Conservation (phyloP, 2,797 vertebrate genomes). For the Aplochiton taeniatus region DNA sequence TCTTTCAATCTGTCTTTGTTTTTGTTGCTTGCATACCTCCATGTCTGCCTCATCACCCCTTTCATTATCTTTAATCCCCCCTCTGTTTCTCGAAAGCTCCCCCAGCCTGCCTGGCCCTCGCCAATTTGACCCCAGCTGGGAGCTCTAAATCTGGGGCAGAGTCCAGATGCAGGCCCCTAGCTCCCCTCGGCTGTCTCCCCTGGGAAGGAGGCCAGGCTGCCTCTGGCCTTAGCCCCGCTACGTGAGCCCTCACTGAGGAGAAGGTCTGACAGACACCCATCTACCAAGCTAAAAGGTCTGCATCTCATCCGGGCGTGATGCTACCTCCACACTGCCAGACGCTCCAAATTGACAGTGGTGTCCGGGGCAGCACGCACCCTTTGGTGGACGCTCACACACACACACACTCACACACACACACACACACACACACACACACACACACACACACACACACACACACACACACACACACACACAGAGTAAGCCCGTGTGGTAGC, state of each 20-base stretch:
- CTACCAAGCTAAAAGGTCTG: constrained; percentile 18
- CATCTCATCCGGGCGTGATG: constrained; percentile 27
- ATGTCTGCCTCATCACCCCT: background rate
- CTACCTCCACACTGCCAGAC: constrained; percentile 24
- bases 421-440: constrained; percentile 9
- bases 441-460: constrained; percentile 22
- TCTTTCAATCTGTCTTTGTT: constrained; percentile 10
- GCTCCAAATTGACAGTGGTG: constrained; percentile 15
- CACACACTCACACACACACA: constrained; percentile 15
- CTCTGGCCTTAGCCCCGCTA: background rate
- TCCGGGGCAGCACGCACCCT: background rate
- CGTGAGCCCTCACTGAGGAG: constrained; percentile 12
- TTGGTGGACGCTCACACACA: constrained; percentile 15
- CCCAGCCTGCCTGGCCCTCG: background rate
- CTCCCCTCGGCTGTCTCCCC: constrained; percentile 12
- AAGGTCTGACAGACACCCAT: constrained; percentile 14
- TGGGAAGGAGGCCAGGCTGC: background rate
- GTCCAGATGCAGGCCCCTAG: constrained; percentile 11
- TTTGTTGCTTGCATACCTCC: background rate
- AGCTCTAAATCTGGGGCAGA: constrained; percentile 10
- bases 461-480: constrained; percentile 11
- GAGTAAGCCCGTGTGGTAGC: too few relatives aligned
- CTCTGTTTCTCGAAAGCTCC: constrained; percentile 19
- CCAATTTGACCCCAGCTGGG: constrained; percentile 23
- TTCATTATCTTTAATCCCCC: constrained; percentile 5